phyloP scores from a whole-genome alignment of 2,113 vertebrate species.

The Fulica atra region DNA sequence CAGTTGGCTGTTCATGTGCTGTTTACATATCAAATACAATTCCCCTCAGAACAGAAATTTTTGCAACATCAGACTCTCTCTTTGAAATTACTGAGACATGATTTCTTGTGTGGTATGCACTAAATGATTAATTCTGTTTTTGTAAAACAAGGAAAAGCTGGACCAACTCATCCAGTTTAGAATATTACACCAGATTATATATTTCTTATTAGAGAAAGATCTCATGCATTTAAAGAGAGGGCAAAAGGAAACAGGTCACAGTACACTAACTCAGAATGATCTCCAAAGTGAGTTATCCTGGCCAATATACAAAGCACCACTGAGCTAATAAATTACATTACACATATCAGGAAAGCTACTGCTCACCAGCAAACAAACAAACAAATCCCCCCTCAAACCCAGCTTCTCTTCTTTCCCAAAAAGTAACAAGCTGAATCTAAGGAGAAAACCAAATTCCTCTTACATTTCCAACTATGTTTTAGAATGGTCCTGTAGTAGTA shows the following conservation, averaged over 20 bases:
- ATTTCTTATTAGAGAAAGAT: neutral
- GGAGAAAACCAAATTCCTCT: neutral
- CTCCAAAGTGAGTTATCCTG: neutral
- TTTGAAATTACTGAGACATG: neutral
- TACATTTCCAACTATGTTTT: neutral
- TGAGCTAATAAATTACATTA: neutral
- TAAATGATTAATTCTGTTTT: neutral
- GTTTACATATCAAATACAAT: neutral
- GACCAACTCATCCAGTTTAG: neutral
- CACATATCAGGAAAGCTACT: neutral
- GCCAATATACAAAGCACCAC: neutral
- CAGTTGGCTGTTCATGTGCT: neutral
- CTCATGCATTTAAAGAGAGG: neutral
- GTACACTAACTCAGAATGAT: neutral
- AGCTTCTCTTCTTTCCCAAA: neutral
- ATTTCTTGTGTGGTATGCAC: neutral
- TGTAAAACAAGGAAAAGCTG: neutral
- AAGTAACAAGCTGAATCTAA: neutral
- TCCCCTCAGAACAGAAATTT: neutral
- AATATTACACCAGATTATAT: neutral
- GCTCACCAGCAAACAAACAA: neutral
- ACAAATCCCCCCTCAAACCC: neutral
- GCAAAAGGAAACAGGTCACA: neutral
- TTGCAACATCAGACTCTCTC: neutral
- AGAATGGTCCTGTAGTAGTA: neutral